Conservation (phyloP, 2,888 invertebrate species). For the Lithosia quadra region DNA sequence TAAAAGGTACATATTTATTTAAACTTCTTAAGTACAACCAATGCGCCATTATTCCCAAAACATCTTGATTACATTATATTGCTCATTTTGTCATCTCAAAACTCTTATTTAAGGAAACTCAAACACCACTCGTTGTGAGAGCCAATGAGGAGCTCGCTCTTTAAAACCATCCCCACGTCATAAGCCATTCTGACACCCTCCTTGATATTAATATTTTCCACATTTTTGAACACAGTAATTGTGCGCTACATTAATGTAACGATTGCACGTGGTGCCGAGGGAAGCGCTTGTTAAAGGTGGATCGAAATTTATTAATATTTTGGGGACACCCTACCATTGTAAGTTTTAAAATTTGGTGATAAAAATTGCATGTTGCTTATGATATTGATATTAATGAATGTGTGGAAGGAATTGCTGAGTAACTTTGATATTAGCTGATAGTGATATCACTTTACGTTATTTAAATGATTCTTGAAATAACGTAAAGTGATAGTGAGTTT, state of each 20-base stretch:
- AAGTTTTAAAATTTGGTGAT: constrained; percentile 30
- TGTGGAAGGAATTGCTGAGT: neutral
- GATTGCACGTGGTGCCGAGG: constrained; percentile 69
- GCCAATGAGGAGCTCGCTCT: constrained; percentile 52
- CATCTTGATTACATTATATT: constrained; percentile 38
- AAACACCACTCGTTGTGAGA: constrained; percentile 41
- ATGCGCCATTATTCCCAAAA: constrained; percentile 14
- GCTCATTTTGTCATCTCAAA: constrained; percentile 39
- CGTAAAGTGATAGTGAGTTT: no score
- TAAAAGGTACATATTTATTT: no score
- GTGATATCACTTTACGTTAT: neutral
- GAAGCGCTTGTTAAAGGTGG: constrained; percentile 47
- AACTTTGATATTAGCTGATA: neutral
- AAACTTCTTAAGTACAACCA: neutral
- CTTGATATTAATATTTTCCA: constrained; percentile 81
- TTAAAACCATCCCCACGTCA: constrained; percentile 57
- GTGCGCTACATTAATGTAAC: constrained; percentile 78
- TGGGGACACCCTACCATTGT: constrained; percentile 35
- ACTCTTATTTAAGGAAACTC: constrained; percentile 43
- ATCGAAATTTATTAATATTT: constrained; percentile 54
- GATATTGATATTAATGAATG: constrained; percentile 20
- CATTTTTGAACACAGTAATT: constrained; percentile 78
- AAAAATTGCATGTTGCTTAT: constrained; percentile 17
- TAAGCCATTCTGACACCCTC: constrained; percentile 72
- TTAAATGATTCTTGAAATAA: no score